Base-by-base conservation (phyloP, 2,888 invertebrate species). In the Pomacea canaliculata region DNA sequence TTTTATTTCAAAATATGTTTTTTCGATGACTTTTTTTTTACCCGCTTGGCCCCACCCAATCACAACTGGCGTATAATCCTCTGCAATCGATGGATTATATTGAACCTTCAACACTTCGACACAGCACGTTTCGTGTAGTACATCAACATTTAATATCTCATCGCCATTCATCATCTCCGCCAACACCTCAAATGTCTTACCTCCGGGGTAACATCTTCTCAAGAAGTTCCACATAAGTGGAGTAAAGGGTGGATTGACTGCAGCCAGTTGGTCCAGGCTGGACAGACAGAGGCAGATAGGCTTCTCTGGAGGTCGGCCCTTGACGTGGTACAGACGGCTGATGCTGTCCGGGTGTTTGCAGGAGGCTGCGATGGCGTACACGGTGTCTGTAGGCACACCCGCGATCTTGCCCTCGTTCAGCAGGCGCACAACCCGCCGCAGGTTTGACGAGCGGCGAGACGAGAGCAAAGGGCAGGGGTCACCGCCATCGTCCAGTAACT, bases 211-310 rank as follows among this genome's bases (percentile, higher is more conserved):
- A 68, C 84, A 84, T 7, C 79, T 65, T 63, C 81, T 79, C 83
- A 85, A 84, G 76, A 84, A 85, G 62, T 79, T 81, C 84, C 84
- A 84, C 27, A 85, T 79, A 18, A 85, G 78, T 18, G 73, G 73
- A 75, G 83, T 83, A 74, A 84, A 83, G 37, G 80, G 79, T 7
- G 85, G 84, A 46, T 80, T 76, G 19, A 83, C 83, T 13, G 69
- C 81, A 16, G 71, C 80, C 37, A 85, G 79, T 71, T 85, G 85
- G 46, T 84, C 82, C 18, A 85, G 81, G 56, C 80, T 80, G n/a
- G 84, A 82, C 62, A 85, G 81, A 75, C 85, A 85, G n/a, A 85
- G 76, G 67, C 85, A 85, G 70, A 85, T 85, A 13, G 85, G 85
- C 71, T 85, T 85, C 79, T 85, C 84, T 23, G 83, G 80, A 7